Conservation (phyloP, 2,797 vertebrate genomes). For the Sebastes kiyomatsui region DNA sequence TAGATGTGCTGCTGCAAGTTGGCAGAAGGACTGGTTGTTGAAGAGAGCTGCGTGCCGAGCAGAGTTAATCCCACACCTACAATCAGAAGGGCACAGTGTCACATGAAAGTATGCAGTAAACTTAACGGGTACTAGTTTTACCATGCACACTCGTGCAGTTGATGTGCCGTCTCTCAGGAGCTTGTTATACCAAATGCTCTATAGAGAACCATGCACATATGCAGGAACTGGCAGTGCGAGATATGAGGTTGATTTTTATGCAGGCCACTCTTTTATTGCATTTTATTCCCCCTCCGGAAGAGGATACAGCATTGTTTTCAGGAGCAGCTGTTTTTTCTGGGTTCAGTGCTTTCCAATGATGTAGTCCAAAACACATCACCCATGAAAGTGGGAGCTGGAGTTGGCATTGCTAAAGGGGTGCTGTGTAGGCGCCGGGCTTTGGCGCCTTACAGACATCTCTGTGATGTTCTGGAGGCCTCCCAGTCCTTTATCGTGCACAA, state of each 20-base stretch:
- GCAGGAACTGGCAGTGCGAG: conserved; percentile 25
- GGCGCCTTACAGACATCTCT: conserved; percentile 40
- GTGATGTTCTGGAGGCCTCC: conserved; percentile 67
- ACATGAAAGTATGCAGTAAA: conserved; percentile 36
- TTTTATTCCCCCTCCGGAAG: conserved; percentile 6
- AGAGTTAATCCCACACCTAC: conserved; percentile 38
- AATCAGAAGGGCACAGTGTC: conserved; percentile 42
- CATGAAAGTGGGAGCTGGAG: conserved; percentile 63
- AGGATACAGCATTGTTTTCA: conserved; percentile 47
- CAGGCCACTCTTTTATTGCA: conserved; percentile 19
- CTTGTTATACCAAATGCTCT: conserved; percentile 50
- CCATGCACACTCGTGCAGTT: conserved; percentile 34
- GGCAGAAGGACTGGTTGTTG: conserved; percentile 13
- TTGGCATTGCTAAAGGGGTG: conserved; percentile 51
- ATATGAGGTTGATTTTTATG: conserved; percentile 44
- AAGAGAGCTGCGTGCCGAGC: conserved; percentile 12
- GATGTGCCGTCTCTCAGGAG: conserved; percentile 41
- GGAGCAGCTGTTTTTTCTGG: conserved; percentile 63
- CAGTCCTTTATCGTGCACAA: conserved; percentile 59
- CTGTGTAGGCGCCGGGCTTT: conserved; percentile 45
- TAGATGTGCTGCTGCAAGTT: not conserved
- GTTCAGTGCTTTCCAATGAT: conserved; percentile 65
- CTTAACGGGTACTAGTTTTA: conserved; percentile 47
- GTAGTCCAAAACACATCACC: conserved; percentile 62
- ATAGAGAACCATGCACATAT: conserved; percentile 27